phyloP scores from a whole-genome alignment of 2,113 vertebrate genomes.

The Perca fluviatilis region DNA sequence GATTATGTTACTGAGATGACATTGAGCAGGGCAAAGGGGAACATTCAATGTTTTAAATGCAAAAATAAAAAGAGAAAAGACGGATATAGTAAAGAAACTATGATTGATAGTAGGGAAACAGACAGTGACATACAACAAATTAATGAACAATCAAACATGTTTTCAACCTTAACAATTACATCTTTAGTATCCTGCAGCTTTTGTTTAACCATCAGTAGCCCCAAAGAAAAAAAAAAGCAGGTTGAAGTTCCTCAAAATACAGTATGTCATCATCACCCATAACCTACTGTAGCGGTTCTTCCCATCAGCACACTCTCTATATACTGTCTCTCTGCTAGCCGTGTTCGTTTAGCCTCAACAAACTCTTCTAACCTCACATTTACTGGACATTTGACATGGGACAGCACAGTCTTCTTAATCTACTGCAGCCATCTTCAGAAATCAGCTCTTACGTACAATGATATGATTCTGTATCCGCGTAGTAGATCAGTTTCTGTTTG shows the following conservation, averaged over 20 bases:
- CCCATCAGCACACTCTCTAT: constrained; percentile 7
- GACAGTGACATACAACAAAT: constrained; percentile 24
- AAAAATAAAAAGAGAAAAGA: constrained; percentile 5
- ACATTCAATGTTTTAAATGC: constrained; percentile 7
- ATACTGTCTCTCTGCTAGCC: not conserved
- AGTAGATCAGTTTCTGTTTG: constrained; percentile 16
- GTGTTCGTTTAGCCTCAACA: not conserved
- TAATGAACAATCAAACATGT: constrained; percentile 35
- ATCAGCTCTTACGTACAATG: constrained; percentile 7
- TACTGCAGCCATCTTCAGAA: constrained; percentile 25
- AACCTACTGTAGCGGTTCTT: not conserved
- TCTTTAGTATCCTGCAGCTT: constrained; percentile 27
- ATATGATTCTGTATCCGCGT: not conserved
- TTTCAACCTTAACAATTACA: constrained; percentile 26
- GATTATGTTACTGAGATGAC: constrained; percentile 37
- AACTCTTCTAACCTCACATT: constrained; percentile 1
- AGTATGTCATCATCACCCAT: not conserved
- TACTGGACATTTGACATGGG: constrained; percentile 5
- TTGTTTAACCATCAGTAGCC: constrained; percentile 17
- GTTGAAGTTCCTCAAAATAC: constrained; percentile 48
- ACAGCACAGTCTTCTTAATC: constrained; percentile 25
- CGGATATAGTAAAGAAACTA: not conserved
- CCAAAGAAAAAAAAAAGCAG: not conserved
- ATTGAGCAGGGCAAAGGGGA: constrained; percentile 16
- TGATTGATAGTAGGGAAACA: not conserved